Percentiles rank a stretch among this genome's conserved stretches.
Evolutionary conservation across 2,797 vertebrate genomes (phyloP).

Genomic region (Alfaro cultratus): DNA sequence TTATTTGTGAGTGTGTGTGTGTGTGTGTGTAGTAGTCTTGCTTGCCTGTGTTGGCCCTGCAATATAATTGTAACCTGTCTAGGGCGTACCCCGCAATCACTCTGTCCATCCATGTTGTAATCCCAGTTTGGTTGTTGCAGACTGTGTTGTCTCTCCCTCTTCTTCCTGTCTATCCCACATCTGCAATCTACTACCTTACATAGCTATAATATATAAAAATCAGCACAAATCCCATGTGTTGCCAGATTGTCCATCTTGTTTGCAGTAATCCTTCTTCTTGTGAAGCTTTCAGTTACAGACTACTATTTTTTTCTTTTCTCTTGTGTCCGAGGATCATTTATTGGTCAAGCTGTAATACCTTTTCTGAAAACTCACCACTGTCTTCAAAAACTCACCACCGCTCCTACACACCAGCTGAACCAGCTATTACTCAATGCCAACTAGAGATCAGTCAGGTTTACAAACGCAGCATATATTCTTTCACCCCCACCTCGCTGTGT

Average conservation of each 20-base stretch:
- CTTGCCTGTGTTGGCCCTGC: neutral
- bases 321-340: neutral
- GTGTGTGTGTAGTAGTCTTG: neutral
- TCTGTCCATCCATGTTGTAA: constrained; percentile 1
- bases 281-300: neutral
- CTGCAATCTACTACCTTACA: neutral
- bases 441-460: neutral
- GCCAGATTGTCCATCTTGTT: neutral
- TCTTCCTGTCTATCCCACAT: neutral
- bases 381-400: neutral
- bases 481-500: neutral
- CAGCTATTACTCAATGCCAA: neutral
- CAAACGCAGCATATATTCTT: neutral
- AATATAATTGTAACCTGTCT: neutral
- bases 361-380: neutral
- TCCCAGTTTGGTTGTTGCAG: neutral
- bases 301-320: neutral
- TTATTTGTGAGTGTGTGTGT: neutral
- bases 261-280: neutral
- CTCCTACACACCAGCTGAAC: neutral
- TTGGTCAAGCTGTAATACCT: neutral
- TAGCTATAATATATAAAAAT: neutral
- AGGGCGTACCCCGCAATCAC: neutral
- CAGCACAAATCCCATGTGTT: neutral
- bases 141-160: neutral